A percentile compares a stretch with the other conserved stretches of the same genome.
phyloP scores from a whole-genome alignment of 30 jellyfish, hydroid and myxozoan genomes.

The Sanderia malayensis region DNA sequence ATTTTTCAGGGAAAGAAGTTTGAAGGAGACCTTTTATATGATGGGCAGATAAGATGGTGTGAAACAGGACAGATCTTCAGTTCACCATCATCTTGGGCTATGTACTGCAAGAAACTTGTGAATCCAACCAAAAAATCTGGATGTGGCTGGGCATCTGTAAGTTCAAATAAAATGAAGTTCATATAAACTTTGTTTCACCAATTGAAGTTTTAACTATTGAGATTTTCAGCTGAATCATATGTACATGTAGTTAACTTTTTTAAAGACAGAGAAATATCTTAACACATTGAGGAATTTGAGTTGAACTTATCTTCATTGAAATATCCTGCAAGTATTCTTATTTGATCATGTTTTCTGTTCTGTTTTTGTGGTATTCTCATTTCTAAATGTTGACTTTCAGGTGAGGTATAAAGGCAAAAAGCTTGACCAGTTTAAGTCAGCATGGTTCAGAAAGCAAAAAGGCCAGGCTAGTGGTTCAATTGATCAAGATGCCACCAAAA shows the following conservation, averaged over 20 bases:
- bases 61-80: conserved; percentile 85
- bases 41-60: conserved; percentile 88
- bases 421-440: conserved; percentile 88
- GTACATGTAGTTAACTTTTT: too few relatives aligned
- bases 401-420: conserved; percentile 90
- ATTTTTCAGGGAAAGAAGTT: conserved; percentile 72
- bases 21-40: conserved; percentile 80
- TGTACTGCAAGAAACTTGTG: conserved; percentile 92
- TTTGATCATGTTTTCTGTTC: too few relatives aligned
- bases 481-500: background rate
- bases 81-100: conserved; percentile 99
- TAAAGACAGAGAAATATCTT: too few relatives aligned
- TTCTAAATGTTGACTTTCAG: too few relatives aligned
- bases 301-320: too few relatives aligned
- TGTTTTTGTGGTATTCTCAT: too few relatives aligned
- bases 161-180: too few relatives aligned
- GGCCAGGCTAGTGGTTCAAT: background rate
- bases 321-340: too few relatives aligned
- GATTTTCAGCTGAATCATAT: too few relatives aligned
- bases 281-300: too few relatives aligned
- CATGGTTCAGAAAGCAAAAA: conserved; percentile 86
- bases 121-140: conserved; percentile 97
- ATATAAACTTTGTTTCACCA: too few relatives aligned
- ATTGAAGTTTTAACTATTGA: too few relatives aligned
- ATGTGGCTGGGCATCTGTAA: conserved; percentile 99